Evolutionary conservation across 37 sponge, comb jelly and placozoan species (phyloP).

Genomic region (Agelas oroides): DNA sequence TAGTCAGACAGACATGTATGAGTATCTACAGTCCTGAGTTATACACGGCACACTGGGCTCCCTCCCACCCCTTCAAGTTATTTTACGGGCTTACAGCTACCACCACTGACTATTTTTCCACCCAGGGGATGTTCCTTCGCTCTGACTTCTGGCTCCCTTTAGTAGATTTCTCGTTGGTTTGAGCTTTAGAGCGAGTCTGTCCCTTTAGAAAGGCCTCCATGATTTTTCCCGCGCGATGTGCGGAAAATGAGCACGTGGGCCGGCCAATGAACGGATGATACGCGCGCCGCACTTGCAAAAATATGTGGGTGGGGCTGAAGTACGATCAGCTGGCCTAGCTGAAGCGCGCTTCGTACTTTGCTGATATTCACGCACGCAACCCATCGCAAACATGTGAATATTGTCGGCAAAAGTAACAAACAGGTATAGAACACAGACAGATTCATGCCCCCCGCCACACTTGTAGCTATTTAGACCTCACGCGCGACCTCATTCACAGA

Average conservation of each 20-base stretch:
- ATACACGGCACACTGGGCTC: too few relatives aligned
- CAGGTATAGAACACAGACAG: not conserved
- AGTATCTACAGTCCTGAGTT: too few relatives aligned
- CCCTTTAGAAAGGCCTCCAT: conserved; percentile 88
- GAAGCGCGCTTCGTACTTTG: not conserved
- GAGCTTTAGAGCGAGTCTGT: conserved; percentile 14
- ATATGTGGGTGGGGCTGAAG: too few relatives aligned
- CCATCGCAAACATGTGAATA: too few relatives aligned
- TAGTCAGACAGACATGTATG: too few relatives aligned
- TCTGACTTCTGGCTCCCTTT: conserved; percentile 8
- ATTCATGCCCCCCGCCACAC: not conserved
- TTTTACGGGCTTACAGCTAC: too few relatives aligned
- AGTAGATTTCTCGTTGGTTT: not conserved
- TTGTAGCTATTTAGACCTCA: too few relatives aligned
- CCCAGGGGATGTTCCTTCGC: conserved; percentile 82
- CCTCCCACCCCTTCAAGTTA: too few relatives aligned
- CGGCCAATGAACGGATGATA: not conserved
- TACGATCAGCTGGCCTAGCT: not conserved
- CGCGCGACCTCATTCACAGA: too few relatives aligned
- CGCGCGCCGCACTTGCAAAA: too few relatives aligned
- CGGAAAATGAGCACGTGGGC: not conserved
- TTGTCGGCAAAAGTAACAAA: not conserved
- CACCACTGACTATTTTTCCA: conserved; percentile 97
- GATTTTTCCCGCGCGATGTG: not conserved
- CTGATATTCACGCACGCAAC: not conserved